Evolutionary conservation across 1,140 invertebrate genomes (phyloP).

Genomic region (Papilio machaon): DNA sequence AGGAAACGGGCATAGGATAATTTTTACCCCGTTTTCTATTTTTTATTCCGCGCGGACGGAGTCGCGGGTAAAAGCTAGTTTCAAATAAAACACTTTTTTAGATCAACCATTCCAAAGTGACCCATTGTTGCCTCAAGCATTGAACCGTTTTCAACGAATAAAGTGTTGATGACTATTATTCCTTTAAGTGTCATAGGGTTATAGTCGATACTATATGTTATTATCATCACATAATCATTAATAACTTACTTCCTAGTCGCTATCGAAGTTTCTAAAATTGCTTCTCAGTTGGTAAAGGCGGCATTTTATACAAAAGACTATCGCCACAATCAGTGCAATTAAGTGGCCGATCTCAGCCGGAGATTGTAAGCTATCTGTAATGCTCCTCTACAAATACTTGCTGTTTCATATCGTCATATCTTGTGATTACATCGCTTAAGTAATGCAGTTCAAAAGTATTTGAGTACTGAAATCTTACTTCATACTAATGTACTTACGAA

Average conservation of each 20-base stretch:
- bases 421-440: background rate
- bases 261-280: background rate
- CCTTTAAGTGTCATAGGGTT: no score
- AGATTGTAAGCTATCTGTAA: background rate
- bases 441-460: background rate
- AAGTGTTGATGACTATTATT: no score
- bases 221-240: background rate
- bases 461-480: background rate
- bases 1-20: no score
- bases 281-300: background rate
- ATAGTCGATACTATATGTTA: no score
- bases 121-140: no score
- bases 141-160: background rate
- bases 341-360: constrained; percentile 5
- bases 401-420: background rate
- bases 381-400: background rate
- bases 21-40: no score
- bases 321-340: background rate
- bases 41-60: no score
- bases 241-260: constrained; percentile 1
- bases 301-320: background rate
- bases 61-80: no score
- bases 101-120: no score
- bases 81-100: background rate
- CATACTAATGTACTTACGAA: no score